A percentile compares a stretch with the other conserved stretches of the same genome.
Evolutionary conservation across 2,797 vertebrate genomes (phyloP).

Genomic region (Netta rufina): DNA sequence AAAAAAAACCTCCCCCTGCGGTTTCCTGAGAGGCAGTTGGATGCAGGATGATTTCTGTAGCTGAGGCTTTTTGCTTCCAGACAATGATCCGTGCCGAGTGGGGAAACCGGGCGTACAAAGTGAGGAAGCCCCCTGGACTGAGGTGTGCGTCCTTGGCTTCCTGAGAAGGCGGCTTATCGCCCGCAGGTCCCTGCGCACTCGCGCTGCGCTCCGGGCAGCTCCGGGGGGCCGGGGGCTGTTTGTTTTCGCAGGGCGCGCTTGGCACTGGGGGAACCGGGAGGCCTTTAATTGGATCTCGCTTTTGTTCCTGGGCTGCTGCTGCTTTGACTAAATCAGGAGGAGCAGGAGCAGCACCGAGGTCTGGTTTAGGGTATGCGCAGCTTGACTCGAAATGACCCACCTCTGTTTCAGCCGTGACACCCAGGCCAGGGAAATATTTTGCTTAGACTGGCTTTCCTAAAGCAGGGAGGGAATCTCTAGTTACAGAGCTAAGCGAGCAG

Average conservation of each 20-base stretch:
- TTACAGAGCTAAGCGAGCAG: not conserved
- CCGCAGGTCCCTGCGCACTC: slow-evolving; percentile 31
- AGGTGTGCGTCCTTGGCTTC: slow-evolving; percentile 56
- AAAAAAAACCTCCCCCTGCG: not conserved
- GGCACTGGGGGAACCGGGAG: slow-evolving; percentile 69
- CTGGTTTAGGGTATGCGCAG: not conserved
- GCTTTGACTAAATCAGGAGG: not conserved
- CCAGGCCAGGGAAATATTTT: slow-evolving; percentile 24
- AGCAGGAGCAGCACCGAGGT: not conserved
- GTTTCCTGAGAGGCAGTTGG: slow-evolving; percentile 65
- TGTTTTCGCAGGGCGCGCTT: slow-evolving; percentile 77
- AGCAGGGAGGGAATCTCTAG: not conserved
- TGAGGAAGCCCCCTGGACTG: slow-evolving; percentile 79
- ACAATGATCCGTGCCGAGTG: slow-evolving; percentile 74
- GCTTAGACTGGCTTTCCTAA: not conserved
- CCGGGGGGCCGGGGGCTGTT: slow-evolving; percentile 65
- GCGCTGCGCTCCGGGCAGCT: slow-evolving; percentile 46
- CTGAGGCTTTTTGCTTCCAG: slow-evolving; percentile 65
- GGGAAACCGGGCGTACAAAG: slow-evolving; percentile 78
- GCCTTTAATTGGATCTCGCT: slow-evolving; percentile 72
- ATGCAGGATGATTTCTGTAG: slow-evolving; percentile 43
- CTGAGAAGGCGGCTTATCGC: slow-evolving; percentile 35
- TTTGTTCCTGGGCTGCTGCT: slow-evolving; percentile 67
- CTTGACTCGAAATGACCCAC: slow-evolving; percentile 29
- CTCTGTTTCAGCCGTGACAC: slow-evolving; percentile 10